Conservation (phyloP, 1,140 invertebrate species). For the Diorhabda carinulata region DNA sequence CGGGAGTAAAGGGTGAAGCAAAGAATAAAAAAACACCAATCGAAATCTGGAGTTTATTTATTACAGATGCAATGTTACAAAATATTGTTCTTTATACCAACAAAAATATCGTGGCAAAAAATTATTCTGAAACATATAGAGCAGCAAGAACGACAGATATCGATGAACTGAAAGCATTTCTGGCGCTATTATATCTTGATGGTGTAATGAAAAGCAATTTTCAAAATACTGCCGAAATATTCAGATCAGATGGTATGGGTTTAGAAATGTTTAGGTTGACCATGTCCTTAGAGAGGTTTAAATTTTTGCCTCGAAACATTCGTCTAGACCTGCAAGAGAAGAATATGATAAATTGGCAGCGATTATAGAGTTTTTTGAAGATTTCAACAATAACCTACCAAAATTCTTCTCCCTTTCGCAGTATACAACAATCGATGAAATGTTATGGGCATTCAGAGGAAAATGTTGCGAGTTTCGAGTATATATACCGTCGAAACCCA, state of each 20-base stretch:
- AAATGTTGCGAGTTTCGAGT: background rate
- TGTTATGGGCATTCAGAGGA: constrained; percentile 9
- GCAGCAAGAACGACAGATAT: constrained; percentile 11
- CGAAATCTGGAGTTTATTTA: no score
- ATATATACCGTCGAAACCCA: no score
- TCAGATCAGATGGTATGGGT: background rate
- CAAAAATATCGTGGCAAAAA: background rate
- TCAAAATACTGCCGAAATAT: no score
- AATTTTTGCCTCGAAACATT: background rate
- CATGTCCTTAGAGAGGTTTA: constrained; percentile 15
- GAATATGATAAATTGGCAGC: constrained; percentile 8
- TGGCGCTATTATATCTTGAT: background rate
- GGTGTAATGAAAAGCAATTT: background rate
- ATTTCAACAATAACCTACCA: constrained; percentile 11
- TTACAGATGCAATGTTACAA: no score
- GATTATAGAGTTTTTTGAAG: constrained; percentile 21
- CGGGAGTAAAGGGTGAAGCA: no score
- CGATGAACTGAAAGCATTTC: constrained; percentile 6
- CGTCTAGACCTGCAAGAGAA: constrained; percentile 11
- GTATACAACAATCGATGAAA: constrained; percentile 23
- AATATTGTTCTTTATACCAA: no score
- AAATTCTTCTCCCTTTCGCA: constrained; percentile 15
- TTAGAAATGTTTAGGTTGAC: constrained; percentile 15
- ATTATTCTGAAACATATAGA: constrained; percentile 8
- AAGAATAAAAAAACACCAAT: no score